Evolutionary conservation across 2,797 vertebrate genomes (phyloP), one percentile per base, ranked within the genome.

Genomic region (Poecilia gillii): DNA sequence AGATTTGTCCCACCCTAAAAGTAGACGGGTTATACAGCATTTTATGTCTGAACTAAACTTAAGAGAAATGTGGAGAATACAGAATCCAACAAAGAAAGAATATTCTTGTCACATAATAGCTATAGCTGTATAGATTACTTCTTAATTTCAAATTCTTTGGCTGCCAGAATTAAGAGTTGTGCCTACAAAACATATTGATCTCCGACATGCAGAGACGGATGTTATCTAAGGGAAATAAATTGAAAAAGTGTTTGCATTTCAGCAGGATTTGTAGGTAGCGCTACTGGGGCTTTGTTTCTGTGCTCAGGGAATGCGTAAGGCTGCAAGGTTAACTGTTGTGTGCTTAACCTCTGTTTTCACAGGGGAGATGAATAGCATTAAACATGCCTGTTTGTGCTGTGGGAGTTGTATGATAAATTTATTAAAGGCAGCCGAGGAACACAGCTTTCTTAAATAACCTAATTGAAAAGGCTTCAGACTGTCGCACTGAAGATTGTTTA

Each of bases 391-490:
- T 87, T 79, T 73, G 75, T 76, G 31, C 73, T 62, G 57, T 70
- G 20, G 49, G 55, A 75, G 31, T 43, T 45, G 33, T 77, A 73
- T 82, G 81, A 87, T 84, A 31, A 80, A 88, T 84, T 83, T 74
- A 84, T 88, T 85, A 84, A 66, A 11, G 71, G 76, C 18, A 13
- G 57, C 84, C 20, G 3, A 78, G 78, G 73, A 85, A 82, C 71
- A 81, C 82, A 86, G 49, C 72, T 49, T 75, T 64, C 78, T 74
- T 75, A 83, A 87, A 88, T 85, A 77, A 83, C 74, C 43, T 23
- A 55, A 76, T 57, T 79, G 66, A 85, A 83, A 89, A 84, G 64
- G 76, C 5, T 2, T 33, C 53, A 88, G 81, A 89, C 89, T 85
- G 85, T 89, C 71, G 78, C n/a, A 57, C 28, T 77, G 74, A 81